Evolutionary conservation across 2,888 invertebrate species (phyloP), one percentile per base, ranked within the genome.

Genomic region (Dione juno): DNA sequence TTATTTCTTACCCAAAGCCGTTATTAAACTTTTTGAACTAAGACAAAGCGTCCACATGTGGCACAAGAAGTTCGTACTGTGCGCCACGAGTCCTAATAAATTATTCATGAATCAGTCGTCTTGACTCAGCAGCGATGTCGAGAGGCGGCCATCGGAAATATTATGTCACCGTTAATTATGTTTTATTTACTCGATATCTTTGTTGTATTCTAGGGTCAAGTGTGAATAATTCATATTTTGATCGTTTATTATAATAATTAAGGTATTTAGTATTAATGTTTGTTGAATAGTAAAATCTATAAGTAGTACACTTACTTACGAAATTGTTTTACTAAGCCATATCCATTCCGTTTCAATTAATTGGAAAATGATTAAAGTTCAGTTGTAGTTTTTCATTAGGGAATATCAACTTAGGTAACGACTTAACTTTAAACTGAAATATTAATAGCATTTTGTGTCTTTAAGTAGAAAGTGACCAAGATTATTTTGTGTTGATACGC

Each of bases 51-150:
- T 54, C 45, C 54, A 69, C 63, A 69, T 69, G 63, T 48, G 68
- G 54, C 54, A 57, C 48, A 59, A 61, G 53, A 54, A 45, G 70
- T 52, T 67, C 69, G 63, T 52, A 40, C 66, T n/a, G 19, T 61
- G 16, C 48, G 69, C 41, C 50, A 52, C 43, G 69, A 58, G 43
- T 65, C 66, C 67, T 71, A 45, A 77, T 77, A 74, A 77, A 78
- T 77, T 72, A 78, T 77, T 77, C 74, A 76, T 80, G 78, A 78
- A 67, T 80, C 79, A 79, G 76, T 75, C 76, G 74, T 76, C 74
- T 74, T 78, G 77, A 78, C 73, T 79, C 77, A 75, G 72, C 74
- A 66, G 67, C 73, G 70, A 74, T 74, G 75, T 76, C 77, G 70
- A 70, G 76, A 74, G 72, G 74, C 74, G 72, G 69, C 67, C 74